Evolutionary conservation across 2,113 vertebrate genomes (phyloP).

Genomic region (Apaloderma vittatum): DNA sequence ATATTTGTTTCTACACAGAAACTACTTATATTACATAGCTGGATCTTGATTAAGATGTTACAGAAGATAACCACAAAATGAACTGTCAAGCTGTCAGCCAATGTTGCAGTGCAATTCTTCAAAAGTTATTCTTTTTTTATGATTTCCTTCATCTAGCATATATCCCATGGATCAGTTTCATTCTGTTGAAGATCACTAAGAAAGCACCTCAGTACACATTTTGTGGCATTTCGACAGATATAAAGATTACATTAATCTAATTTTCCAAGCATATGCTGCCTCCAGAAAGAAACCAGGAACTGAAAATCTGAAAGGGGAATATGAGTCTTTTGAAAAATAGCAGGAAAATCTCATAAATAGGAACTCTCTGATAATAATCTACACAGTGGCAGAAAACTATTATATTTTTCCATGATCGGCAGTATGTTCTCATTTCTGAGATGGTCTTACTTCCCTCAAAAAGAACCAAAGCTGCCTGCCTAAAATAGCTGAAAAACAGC

Average conservation of each 20-base stretch:
- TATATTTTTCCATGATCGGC: background rate
- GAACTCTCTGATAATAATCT: background rate
- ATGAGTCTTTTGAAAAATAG: slow-evolving; percentile 28
- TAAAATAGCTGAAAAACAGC: slow-evolving; percentile 68
- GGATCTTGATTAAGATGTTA: background rate
- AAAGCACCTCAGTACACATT: background rate
- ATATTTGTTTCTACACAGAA: background rate
- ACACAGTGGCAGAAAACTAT: background rate
- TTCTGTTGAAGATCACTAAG: background rate
- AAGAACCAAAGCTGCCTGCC: slow-evolving; percentile 26
- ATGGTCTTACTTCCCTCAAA: slow-evolving; percentile 5
- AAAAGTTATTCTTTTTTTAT: background rate
- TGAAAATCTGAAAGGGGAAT: slow-evolving; percentile 13
- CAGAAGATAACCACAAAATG: background rate
- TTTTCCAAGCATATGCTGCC: slow-evolving; percentile 50
- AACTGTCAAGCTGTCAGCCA: background rate
- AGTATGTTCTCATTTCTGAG: slow-evolving; percentile 30
- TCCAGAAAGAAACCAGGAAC: slow-evolving; percentile 25
- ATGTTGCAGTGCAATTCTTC: background rate
- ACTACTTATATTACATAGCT: background rate
- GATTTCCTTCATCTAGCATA: background rate
- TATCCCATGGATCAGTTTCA: background rate
- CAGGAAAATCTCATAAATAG: slow-evolving; percentile 11
- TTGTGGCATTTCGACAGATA: slow-evolving; percentile 26
- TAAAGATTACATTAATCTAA: slow-evolving; percentile 51